A percentile compares a stretch with the other conserved stretches of the same genome.
Evolutionary conservation across 2,888 invertebrate species (phyloP).

Genomic region (Sesia apiformis): DNA sequence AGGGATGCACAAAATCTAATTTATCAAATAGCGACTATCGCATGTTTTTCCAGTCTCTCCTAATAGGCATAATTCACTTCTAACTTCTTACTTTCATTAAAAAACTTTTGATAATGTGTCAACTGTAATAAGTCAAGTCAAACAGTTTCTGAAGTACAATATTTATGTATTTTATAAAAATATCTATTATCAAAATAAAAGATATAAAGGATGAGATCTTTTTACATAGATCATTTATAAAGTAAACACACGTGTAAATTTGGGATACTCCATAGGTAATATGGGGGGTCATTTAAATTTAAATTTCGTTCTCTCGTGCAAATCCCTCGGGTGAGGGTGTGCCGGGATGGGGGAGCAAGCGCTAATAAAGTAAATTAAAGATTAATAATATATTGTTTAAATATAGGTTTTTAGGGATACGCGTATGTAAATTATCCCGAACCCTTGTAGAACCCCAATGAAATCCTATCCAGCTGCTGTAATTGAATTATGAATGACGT

Average conservation of each 20-base stretch:
- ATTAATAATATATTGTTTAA: constrained; percentile 72
- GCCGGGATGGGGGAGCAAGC: constrained; percentile 45
- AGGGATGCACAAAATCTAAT: too few species aligned
- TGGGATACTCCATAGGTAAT: constrained; percentile 1
- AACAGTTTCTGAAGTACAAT: too few species aligned
- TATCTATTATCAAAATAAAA: too few species aligned
- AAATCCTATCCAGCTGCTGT: constrained; percentile 38
- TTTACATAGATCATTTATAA: not conserved
- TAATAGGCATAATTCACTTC: too few species aligned
- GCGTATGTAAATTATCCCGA: constrained; percentile 49
- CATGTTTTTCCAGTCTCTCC: too few species aligned
- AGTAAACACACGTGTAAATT: constrained; percentile 5
- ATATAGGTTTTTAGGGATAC: constrained; percentile 56
- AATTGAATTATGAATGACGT: constrained; percentile 33
- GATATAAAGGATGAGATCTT: not conserved
- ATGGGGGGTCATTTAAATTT: constrained; percentile 65
- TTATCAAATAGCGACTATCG: too few species aligned
- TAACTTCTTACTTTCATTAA: too few species aligned
- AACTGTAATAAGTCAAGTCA: too few species aligned
- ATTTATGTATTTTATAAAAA: too few species aligned
- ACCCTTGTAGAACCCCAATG: constrained; percentile 34
- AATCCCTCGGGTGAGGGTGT: constrained; percentile 56
- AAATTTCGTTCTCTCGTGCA: constrained; percentile 62
- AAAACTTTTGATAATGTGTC: too few species aligned
- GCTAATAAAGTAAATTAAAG: constrained; percentile 74